Evolutionary conservation across 1,140 invertebrate genomes (phyloP).

Genomic region (Cyphomyrmex costatus): DNA sequence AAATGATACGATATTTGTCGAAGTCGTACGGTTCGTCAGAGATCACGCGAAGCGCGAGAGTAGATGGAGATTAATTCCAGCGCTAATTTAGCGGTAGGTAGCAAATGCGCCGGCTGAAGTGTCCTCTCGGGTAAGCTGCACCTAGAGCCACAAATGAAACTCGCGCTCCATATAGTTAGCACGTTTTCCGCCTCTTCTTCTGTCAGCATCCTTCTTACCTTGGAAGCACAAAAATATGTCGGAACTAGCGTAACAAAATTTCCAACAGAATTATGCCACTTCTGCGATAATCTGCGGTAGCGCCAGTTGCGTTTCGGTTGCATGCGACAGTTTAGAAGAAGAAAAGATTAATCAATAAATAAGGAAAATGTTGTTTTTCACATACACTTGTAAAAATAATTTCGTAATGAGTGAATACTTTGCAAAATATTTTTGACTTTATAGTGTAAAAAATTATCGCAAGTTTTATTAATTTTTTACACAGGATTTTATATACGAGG

Average conservation of each 20-base stretch:
- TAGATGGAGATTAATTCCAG: slow-evolving; percentile 64
- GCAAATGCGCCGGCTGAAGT: slow-evolving; percentile 49
- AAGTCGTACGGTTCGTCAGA: neutral
- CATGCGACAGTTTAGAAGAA: neutral
- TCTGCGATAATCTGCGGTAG: neutral
- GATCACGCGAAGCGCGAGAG: slow-evolving; percentile 16
- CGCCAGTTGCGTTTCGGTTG: neutral
- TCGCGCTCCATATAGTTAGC: slow-evolving; percentile 5
- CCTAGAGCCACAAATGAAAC: slow-evolving; percentile 61
- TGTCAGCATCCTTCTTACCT: neutral
- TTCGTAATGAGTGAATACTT: neutral
- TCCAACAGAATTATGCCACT: neutral
- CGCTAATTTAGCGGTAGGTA: slow-evolving; percentile 62
- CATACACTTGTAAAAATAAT: neutral
- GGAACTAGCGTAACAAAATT: slow-evolving; percentile 32
- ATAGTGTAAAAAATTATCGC: neutral
- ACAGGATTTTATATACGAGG: neutral
- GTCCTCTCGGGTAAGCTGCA: slow-evolving; percentile 40
- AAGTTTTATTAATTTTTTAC: neutral
- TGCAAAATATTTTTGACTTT: neutral
- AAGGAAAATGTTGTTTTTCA: neutral
- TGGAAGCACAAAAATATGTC: neutral
- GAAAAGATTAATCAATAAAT: neutral
- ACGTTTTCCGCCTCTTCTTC: slow-evolving; percentile 30
- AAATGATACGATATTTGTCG: slow-evolving; percentile 9